Conservation (phyloP, 2,888 invertebrate genomes). For the Drosophila cyrtoloma region DNA sequence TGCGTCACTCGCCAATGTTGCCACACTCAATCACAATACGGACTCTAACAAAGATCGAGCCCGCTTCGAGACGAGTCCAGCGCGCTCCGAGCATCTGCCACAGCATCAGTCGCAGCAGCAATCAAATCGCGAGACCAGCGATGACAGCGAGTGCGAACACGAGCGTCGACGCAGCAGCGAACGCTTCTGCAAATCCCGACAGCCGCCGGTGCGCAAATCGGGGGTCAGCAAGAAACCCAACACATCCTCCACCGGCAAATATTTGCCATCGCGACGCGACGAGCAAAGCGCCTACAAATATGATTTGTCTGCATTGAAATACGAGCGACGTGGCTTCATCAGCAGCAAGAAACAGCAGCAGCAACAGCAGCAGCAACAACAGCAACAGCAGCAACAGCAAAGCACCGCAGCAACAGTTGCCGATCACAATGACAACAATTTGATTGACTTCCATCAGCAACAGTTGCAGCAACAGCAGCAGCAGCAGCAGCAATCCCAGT, state of each 20-base stretch:
- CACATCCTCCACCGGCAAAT: slow-evolving; percentile 63
- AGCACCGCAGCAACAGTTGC: slow-evolving; percentile 60
- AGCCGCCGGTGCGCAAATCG: slow-evolving; percentile 86
- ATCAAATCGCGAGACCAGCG: slow-evolving; percentile 83
- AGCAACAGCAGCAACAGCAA: slow-evolving; percentile 45
- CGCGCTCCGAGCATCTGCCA: slow-evolving; percentile 77
- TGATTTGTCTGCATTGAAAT: slow-evolving; percentile 83
- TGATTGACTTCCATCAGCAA: slow-evolving; percentile 83
- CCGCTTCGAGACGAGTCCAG: slow-evolving; percentile 84
- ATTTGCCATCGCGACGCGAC: slow-evolving; percentile 77
- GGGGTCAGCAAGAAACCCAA: slow-evolving; percentile 83
- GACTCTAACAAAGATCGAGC: slow-evolving; percentile 76
- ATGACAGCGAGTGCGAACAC: slow-evolving; percentile 87
- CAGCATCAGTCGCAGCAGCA: slow-evolving; percentile 3
- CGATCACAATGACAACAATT: slow-evolving; percentile 85
- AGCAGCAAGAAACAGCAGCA: slow-evolving; percentile 80
- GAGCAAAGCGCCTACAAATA: slow-evolving; percentile 85
- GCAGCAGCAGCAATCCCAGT: slow-evolving; percentile 58
- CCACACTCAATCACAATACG: slow-evolving; percentile 28
- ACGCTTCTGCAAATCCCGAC: slow-evolving; percentile 88
- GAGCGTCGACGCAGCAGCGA: slow-evolving; percentile 88
- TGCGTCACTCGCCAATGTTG: slow-evolving; percentile 76
- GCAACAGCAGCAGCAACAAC: slow-evolving; percentile 53
- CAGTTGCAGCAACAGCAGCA: slow-evolving; percentile 59
- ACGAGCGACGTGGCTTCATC: slow-evolving; percentile 85